These are phyloP conservation scores for Gonioctena quinquepunctata DNA, from an alignment of 1,140 invertebrate species.

Conservation along the genomic window DNA sequence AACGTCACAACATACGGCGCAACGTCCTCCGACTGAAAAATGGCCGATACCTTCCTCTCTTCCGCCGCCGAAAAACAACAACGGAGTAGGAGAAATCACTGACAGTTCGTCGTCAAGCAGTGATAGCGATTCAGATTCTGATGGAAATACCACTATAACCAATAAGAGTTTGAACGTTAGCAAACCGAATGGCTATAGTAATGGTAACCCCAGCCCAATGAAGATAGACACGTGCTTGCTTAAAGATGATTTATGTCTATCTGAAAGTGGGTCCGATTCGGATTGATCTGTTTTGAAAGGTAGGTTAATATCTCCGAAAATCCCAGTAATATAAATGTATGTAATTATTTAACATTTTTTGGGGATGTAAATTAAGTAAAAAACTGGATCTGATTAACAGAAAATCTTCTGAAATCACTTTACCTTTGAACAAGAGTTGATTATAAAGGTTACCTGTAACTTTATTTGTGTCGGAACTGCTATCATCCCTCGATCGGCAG, in stretches of 20 bases:
- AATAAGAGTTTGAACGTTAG: constrained; percentile 23
- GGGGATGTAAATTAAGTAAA: not conserved
- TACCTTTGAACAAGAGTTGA: not conserved
- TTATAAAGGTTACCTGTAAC: too few species aligned
- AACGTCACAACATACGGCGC: not conserved
- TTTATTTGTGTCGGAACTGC: too few species aligned
- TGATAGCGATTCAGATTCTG: constrained; percentile 51
- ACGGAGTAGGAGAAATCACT: constrained; percentile 48
- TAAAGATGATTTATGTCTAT: constrained; percentile 76
- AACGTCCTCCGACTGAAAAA: constrained; percentile 31
- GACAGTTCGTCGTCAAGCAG: constrained; percentile 47
- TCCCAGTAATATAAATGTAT: too few species aligned
- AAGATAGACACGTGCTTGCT: constrained; percentile 62
- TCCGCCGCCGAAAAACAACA: constrained; percentile 23
- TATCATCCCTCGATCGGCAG: too few species aligned
- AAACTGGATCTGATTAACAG: not conserved
- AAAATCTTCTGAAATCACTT: too few species aligned
- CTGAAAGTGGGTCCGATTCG: constrained; percentile 71
- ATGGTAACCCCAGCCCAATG: constrained; percentile 49
- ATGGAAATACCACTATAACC: constrained; percentile 35
- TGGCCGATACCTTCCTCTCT: constrained; percentile 14
- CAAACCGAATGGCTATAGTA: constrained; percentile 51
- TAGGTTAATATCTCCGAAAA: not conserved
- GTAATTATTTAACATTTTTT: too few species aligned
- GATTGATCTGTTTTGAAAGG: constrained; percentile 34